Percentiles rank a stretch among this genome's conserved stretches.
These are phyloP conservation scores for Xestia c-nigrum DNA, from an alignment of 2,888 invertebrate species.

Conservation along the genomic window DNA sequence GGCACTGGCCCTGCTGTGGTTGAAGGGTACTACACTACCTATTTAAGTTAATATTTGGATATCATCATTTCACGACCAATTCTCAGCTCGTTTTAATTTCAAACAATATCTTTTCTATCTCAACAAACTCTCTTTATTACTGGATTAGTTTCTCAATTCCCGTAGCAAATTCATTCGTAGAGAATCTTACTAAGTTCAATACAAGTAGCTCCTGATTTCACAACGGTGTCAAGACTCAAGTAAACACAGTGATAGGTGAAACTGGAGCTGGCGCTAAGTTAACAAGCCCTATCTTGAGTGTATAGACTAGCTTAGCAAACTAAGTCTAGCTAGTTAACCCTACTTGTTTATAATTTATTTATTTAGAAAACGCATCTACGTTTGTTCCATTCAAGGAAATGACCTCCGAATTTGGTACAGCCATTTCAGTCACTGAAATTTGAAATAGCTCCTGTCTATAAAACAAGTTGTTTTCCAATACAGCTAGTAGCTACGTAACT, in stretches of 20 bases:
- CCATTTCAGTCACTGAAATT: background rate
- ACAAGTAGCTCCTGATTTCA: background rate
- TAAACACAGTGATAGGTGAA: slow-evolving; percentile 9
- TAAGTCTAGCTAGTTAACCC: background rate
- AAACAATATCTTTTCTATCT: background rate
- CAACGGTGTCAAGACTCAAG: background rate
- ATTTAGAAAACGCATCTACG: background rate
- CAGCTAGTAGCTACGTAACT: background rate
- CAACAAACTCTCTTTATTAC: background rate
- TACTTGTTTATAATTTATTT: background rate
- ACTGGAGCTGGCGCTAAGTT: slow-evolving; percentile 13
- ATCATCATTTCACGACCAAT: background rate
- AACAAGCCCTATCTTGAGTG: slow-evolving; percentile 24
- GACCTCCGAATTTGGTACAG: background rate
- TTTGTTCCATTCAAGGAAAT: background rate
- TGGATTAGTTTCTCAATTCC: background rate
- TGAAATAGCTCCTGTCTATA: background rate
- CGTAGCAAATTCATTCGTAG: background rate
- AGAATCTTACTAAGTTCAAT: background rate
- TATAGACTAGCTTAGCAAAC: background rate
- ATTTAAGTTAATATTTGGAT: background rate
- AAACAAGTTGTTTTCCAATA: background rate
- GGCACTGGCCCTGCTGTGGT: too few relatives aligned
- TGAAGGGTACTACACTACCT: background rate
- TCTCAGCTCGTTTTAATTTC: background rate